phyloP scores from a whole-genome alignment of 2,888 invertebrate species.

The Balanococcus diminutus region DNA sequence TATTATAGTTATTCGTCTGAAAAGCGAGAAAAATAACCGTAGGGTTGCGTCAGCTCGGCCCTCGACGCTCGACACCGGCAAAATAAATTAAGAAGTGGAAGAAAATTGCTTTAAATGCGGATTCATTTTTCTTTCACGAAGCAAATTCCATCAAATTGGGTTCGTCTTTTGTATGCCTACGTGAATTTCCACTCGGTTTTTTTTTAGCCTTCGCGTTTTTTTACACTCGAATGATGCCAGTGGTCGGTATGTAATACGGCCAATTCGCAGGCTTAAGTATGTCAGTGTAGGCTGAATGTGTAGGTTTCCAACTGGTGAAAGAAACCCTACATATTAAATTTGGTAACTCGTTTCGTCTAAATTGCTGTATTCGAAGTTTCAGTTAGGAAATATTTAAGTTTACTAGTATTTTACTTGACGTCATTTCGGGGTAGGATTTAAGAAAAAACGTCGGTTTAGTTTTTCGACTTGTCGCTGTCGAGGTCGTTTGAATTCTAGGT shows the following conservation, averaged over 20 bases:
- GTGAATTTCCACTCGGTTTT: not conserved
- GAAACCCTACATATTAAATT: not conserved
- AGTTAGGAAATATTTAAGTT: not conserved
- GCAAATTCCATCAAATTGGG: not conserved
- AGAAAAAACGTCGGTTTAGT: too few species aligned
- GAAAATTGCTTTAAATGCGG: not conserved
- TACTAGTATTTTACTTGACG: not conserved
- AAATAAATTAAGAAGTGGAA: not conserved
- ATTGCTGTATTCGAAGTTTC: not conserved
- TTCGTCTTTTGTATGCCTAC: not conserved
- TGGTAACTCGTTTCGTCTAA: not conserved
- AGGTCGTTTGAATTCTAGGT: too few species aligned
- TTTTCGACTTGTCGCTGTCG: too few species aligned
- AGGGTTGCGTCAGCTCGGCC: not conserved
- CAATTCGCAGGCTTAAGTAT: not conserved
- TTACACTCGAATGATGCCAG: not conserved
- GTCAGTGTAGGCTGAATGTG: not conserved
- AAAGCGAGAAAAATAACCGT: not conserved
- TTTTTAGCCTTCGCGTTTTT: not conserved
- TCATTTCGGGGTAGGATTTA: not conserved
- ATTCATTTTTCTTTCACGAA: not conserved
- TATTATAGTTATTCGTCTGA: not conserved
- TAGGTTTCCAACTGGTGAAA: not conserved
- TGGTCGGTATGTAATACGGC: not conserved
- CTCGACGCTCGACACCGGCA: too few species aligned